phyloP scores from a whole-genome alignment of 2,888 invertebrate genomes.

The Blastobasis lacticolella region DNA sequence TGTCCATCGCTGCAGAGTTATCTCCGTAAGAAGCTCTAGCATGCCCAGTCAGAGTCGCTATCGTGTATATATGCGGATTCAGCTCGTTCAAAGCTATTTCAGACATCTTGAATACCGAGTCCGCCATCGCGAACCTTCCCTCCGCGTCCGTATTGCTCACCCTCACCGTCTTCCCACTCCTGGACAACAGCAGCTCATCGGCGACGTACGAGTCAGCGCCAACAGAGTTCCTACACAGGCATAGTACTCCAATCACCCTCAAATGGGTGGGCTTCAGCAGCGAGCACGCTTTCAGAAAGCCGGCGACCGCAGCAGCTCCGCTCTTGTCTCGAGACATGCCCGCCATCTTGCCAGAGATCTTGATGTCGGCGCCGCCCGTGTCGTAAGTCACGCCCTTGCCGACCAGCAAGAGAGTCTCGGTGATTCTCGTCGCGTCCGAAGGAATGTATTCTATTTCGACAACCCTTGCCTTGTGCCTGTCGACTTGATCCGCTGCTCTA shows the following conservation, averaged over 20 bases:
- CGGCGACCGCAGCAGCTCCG: conserved; percentile 91
- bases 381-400: conserved; percentile 92
- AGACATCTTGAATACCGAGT: conserved; percentile 75
- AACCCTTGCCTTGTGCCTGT: conserved; percentile 77
- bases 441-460: conserved; percentile 78
- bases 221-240: conserved; percentile 89
- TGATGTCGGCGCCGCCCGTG: conserved; percentile 86
- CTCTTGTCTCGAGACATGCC: conserved; percentile 95
- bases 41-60: conserved; percentile 91
- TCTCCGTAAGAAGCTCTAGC: conserved; percentile 79
- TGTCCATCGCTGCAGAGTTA: conserved; percentile 82
- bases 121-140: conserved; percentile 92
- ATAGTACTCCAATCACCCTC: conserved; percentile 84
- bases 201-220: conserved; percentile 88
- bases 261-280: conserved; percentile 82
- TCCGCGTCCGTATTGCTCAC: conserved; percentile 95
- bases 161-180: conserved; percentile 85
- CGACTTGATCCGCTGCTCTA: conserved; percentile 80
- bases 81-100: conserved; percentile 76
- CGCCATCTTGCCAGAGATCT: conserved; percentile 80
- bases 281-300: conserved; percentile 86
- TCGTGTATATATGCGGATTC: conserved; percentile 89
- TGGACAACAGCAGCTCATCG: conserved; percentile 87
- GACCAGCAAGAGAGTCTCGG: conserved; percentile 84
- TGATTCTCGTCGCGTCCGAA: conserved; percentile 53